These are phyloP conservation scores for Limanda limanda DNA, from an alignment of 2,113 vertebrate species.

Conservation along the genomic window DNA sequence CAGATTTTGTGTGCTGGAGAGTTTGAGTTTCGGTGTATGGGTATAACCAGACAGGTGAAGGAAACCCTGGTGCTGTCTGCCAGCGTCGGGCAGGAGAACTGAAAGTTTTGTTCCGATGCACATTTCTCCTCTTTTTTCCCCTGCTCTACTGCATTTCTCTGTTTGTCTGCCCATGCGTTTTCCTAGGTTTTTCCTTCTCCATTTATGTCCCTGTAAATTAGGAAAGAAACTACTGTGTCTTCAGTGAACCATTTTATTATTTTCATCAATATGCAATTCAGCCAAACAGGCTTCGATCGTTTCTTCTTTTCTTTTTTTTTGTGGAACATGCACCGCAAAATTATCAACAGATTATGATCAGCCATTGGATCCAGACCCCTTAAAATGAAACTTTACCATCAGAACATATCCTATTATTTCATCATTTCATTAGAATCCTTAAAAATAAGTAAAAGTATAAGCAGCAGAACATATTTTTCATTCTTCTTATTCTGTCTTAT, in stretches of 20 bases:
- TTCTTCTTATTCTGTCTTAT: not conserved
- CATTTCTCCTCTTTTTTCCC: not conserved
- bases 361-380: not conserved
- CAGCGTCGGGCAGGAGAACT: constrained; percentile 34
- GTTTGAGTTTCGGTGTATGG: constrained; percentile 19
- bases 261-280: not conserved
- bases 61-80: not conserved
- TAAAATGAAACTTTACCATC: not conserved
- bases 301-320: not conserved
- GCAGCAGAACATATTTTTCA: not conserved
- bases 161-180: not conserved
- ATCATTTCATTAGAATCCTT: not conserved
- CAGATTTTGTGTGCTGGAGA: constrained; percentile 1
- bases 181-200: not conserved
- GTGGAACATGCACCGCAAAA: not conserved
- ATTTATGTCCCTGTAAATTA: not conserved
- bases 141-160: not conserved
- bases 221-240: not conserved
- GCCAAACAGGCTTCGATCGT: not conserved
- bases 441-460: not conserved
- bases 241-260: not conserved
- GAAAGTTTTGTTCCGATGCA: constrained; percentile 9
- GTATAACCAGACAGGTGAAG: constrained; percentile 19
- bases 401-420: not conserved
- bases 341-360: not conserved